Base-by-base conservation (phyloP, 2,113 vertebrate species). In the Scolopax mira region DNA sequence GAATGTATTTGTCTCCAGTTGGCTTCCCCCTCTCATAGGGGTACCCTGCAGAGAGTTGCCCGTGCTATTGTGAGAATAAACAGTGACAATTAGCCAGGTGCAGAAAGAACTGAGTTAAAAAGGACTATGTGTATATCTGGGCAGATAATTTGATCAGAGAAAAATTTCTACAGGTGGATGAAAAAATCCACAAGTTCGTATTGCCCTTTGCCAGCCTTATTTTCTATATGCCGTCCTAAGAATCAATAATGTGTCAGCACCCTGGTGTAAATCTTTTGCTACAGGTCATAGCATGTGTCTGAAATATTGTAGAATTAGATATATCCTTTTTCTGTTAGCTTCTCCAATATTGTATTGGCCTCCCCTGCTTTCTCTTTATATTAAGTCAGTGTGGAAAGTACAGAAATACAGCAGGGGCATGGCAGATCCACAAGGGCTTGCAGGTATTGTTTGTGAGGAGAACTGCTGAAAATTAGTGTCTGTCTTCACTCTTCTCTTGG, bases 261-360 rank as follows among this genome's bases (percentile, higher is more conserved):
- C 78, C 88, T 81, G 72, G 85, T 96, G 90, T 88, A 96, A 96
- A 93, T 79, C 88, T 96, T 96, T 93, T 91, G 69, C 90, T 97
- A 92, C 90, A 85, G 95, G 95, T 96, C 78, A 93, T 83, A 92
- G 71, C 74, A 62, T 85, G 57, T 89, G 74, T 91, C 93, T 94
- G 84, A 95, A 95, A 90, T 95, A 93, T 28, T 13, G 6, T 58
- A 91, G 91, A 95, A 95, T 93, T 95, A 93, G 83, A 83, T 94
- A 91, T 39, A 95, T 88, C 62, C 65, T 86, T 94, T 88, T 93
- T 87, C 79, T 73, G 44, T 92, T 96, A 94, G 79, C 73, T 96
- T 71, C 81, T 88, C 78, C 89, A 82, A 65, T 94, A 75, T 49
- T 88, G 31, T 69, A n/a, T 88, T 64, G 88, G 77, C 58, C 46